Base-by-base conservation (phyloP, 2,888 invertebrate genomes). In the Acholoe squamosa region DNA sequence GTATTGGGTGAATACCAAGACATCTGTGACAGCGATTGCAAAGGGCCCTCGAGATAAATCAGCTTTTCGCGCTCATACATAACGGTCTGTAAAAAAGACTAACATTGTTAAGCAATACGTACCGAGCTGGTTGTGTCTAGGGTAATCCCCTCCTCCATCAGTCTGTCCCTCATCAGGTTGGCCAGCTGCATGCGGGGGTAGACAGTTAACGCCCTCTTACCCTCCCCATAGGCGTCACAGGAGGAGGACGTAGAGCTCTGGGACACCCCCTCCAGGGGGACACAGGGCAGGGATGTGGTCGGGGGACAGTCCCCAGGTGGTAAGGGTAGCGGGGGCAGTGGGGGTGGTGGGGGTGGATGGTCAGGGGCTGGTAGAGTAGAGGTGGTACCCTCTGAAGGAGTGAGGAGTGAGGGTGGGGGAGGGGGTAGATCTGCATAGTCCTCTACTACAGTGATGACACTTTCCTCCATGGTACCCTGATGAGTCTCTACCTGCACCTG, bases 81-180 rank as follows among this genome's bases (percentile, higher is more conserved):
- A n/a, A n/a, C n/a, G n/a, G n/a, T n/a, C n/a, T n/a, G n/a, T n/a
- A n/a, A n/a, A n/a, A n/a, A n/a, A n/a, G n/a, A n/a, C 10, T 43
- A 10, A 43, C 43, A 10, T 43, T 7, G 77, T 28, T 7, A 43
- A 0, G 43, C 1, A 28, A 16, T 86, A 86, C 86, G 52, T 54
- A 86, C 86, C 25, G 86, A 31, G 54, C 54, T 86, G 54, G 86
- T n/a, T 5, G 16, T 28, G 25, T 52, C 56, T 28, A 86, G 86
- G 31, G 28, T 56, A 28, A 86, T 28, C 25, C 54, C 86, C 95
- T 98, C 98, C 96, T 98, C 97, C 94, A 97, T 97, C 92, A 98
- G 97, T 95, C 98, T 98, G 95, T 98, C 98, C 94, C 97, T 97
- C 92, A 98, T 97, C 94, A 98, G 97, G 95, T 97, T 97, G 96